These are phyloP conservation scores for Drosophila miranda DNA, from an alignment of 1,140 invertebrate species.

Conservation along the genomic window DNA sequence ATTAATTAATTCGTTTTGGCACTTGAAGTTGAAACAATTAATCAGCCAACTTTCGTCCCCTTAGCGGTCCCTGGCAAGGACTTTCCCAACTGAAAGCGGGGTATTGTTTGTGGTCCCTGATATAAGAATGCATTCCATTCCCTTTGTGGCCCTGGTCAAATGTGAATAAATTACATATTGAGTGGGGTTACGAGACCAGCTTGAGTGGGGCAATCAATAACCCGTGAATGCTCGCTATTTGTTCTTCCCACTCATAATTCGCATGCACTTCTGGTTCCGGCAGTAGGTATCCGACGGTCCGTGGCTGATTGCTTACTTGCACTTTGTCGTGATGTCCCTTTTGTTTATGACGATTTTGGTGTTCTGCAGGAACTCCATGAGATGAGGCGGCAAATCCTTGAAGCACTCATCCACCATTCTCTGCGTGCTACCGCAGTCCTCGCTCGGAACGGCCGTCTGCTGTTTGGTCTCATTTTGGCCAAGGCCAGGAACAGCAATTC, in stretches of 20 bases:
- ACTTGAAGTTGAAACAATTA: conserved; percentile 33
- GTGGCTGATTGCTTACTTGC: conserved; percentile 64
- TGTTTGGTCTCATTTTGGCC: conserved; percentile 25
- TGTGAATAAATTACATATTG: conserved; percentile 28
- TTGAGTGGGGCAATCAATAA: conserved; percentile 47
- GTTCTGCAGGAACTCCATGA: conserved; percentile 76
- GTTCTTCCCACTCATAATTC: neutral
- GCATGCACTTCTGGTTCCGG: neutral
- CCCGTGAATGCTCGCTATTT: neutral
- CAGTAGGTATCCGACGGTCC: neutral
- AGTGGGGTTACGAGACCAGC: neutral
- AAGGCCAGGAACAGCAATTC: conserved; percentile 3
- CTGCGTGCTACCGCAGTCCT: conserved; percentile 68
- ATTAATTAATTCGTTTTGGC: conserved; percentile 25
- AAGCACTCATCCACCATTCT: conserved; percentile 79
- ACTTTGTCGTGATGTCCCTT: conserved; percentile 70
- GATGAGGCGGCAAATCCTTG: conserved; percentile 73
- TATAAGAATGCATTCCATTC: conserved; percentile 3
- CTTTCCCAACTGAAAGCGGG: too few relatives aligned
- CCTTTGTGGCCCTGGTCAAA: conserved; percentile 8
- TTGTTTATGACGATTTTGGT: conserved; percentile 73
- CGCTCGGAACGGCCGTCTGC: conserved; percentile 12
- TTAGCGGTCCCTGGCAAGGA: conserved; percentile 14
- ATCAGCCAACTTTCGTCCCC: conserved; percentile 15
- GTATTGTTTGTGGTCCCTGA: conserved; percentile 14